Evolutionary conservation across 2,797 vertebrate genomes (phyloP), one percentile per base, ranked within the genome.

Genomic region (Pithecia hirsuta): DNA sequence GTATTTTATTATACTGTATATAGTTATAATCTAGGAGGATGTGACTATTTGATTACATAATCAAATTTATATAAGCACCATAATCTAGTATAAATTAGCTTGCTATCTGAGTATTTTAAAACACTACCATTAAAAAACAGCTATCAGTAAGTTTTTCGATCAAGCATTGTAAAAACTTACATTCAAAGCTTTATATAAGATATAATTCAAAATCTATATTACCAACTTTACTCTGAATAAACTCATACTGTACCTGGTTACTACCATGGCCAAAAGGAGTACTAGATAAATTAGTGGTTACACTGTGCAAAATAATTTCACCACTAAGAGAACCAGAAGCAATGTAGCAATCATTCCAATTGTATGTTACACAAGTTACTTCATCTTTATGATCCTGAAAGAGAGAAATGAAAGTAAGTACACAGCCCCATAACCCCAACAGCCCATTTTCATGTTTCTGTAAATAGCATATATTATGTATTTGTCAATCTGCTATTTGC

Each of bases 311-410:
- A 97, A 99, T 99, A 97, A 99, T 99, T 95, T 99, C 99, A 74
- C 99, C 99, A 59, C 99, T 99, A 98, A 99, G 98, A 96, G 99
- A 99, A 33, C 99, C 99, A 17, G 99, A 99, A 59, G 99, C 99
- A 79, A 99, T 57, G 93, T 99, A 99, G 98, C 98, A 99, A 98
- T 99, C 99, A 14, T 99, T 99, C 98, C 99, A 98, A 93, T 99
- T 99, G 95, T 99, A 99, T 13, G 99, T 99, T 89, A 99, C 98
- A 93, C 99, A 99, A 0, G 99, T 99, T 89, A 99, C 99, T 98
- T 99, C 99, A 93, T 99, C 99, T 96, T 99, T 99, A 98, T 99
- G 99, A 98, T 99, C 99, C 99, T 99, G 96, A 78, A 95, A 88
- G 70, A 96, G 20, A 96, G 15, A 48, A 86, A 93, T 39, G 39